These are phyloP conservation scores for Hippocampus abdominalis DNA, from an alignment of 2,113 vertebrate genomes.

Conservation along the genomic window DNA sequence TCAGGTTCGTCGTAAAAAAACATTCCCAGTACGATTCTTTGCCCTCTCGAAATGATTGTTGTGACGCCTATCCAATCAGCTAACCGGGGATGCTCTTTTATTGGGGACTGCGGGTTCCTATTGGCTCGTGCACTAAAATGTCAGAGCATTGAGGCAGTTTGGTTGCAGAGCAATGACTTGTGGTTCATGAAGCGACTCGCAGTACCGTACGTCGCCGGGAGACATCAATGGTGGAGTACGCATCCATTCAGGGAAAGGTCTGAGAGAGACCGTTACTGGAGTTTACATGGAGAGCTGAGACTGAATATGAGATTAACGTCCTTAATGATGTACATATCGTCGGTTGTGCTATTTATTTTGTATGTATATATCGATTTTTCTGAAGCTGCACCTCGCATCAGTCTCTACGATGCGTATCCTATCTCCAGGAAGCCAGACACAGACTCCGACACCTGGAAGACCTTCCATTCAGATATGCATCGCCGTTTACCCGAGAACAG, in stretches of 20 bases:
- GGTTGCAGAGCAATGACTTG: constrained; percentile 57
- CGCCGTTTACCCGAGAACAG: constrained; percentile 40
- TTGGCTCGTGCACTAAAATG: constrained; percentile 44
- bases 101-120: constrained; percentile 7
- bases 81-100: neutral
- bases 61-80: constrained; percentile 10
- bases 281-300: constrained; percentile 74
- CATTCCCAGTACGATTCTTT: neutral
- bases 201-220: constrained; percentile 47
- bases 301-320: constrained; percentile 61
- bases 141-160: neutral
- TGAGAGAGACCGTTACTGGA: constrained; percentile 60
- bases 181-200: constrained; percentile 52
- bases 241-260: constrained; percentile 64
- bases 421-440: constrained; percentile 55
- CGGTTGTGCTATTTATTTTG: constrained; percentile 59
- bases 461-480: constrained; percentile 41
- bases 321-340: constrained; percentile 71
- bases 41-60: neutral
- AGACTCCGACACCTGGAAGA: constrained; percentile 50
- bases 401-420: constrained; percentile 62
- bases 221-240: constrained; percentile 68
- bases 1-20: neutral
- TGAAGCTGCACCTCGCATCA: constrained; percentile 64
- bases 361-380: constrained; percentile 61